Percentiles rank a stretch among this genome's conserved stretches.
phyloP scores from a whole-genome alignment of 2,888 invertebrate genomes.

The Protophormia terraenovae region DNA sequence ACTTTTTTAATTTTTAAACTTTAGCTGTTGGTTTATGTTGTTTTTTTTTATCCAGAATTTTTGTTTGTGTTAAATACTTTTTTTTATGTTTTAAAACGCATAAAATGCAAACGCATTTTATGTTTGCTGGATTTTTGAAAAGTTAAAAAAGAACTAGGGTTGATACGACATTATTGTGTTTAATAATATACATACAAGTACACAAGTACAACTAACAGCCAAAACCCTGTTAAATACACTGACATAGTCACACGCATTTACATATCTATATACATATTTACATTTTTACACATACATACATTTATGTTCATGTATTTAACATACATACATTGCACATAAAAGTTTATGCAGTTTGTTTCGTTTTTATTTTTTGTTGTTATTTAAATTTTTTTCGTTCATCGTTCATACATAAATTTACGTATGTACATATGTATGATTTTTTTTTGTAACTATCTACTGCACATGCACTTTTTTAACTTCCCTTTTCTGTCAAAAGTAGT shows the following conservation, averaged over 20 bases:
- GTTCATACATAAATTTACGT: conserved; percentile 39
- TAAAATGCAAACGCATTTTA: conserved; percentile 68
- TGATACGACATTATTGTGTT: conserved; percentile 49
- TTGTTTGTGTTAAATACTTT: conserved; percentile 46
- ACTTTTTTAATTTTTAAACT: conserved; percentile 69
- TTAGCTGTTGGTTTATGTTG: conserved; percentile 17
- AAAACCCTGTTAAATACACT: conserved; percentile 22
- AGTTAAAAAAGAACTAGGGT: conserved; percentile 57
- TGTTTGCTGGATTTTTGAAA: conserved; percentile 59
- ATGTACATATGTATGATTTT: no score
- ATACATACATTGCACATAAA: conserved; percentile 10
- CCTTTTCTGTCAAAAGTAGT: conserved; percentile 46
- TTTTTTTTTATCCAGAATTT: conserved; percentile 35
- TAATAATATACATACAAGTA: conserved; percentile 7
- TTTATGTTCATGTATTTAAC: not conserved
- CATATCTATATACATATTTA: not conserved
- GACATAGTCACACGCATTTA: conserved; percentile 34
- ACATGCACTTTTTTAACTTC: conserved; percentile 61
- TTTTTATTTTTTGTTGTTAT: conserved; percentile 34
- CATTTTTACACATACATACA: not conserved
- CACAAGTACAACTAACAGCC: not conserved
- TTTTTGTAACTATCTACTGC: conserved; percentile 56
- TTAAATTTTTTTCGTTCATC: conserved; percentile 48
- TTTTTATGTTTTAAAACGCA: conserved; percentile 66
- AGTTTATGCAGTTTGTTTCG: conserved; percentile 41